Percentiles rank a stretch among this genome's conserved stretches.
Evolutionary conservation across 2,888 invertebrate species (phyloP).

Genomic region (Andrena hattorfiana): DNA sequence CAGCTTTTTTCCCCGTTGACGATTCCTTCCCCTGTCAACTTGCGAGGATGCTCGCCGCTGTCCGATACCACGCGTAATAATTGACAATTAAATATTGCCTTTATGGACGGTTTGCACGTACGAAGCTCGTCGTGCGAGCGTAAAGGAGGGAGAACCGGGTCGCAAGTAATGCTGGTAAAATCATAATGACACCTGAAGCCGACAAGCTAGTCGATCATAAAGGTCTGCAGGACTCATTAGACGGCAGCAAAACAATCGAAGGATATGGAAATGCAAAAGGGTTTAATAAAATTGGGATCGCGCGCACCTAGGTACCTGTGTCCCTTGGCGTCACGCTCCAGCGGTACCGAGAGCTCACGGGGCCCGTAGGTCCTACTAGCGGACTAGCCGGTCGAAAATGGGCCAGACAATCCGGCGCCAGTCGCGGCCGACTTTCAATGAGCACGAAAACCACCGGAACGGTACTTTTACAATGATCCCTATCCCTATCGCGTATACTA

Average conservation of each 20-base stretch:
- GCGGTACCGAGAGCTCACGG: not conserved
- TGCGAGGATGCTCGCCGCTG: too few relatives aligned
- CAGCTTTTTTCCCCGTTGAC: too few relatives aligned
- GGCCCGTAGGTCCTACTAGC: not conserved
- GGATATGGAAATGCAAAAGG: not conserved
- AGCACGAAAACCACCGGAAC: not conserved
- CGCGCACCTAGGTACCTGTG: not conserved
- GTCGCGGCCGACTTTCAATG: slow-evolving; percentile 6
- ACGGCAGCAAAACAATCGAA: not conserved
- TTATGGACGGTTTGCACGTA: not conserved
- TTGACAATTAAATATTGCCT: not conserved
- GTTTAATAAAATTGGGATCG: not conserved
- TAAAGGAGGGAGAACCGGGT: not conserved
- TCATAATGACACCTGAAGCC: not conserved
- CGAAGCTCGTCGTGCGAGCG: too few relatives aligned
- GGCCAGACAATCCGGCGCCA: slow-evolving; percentile 32
- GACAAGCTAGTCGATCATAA: not conserved
- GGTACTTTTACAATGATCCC: not conserved
- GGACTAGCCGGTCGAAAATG: not conserved
- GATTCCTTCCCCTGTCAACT: too few relatives aligned
- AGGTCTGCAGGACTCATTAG: not conserved
- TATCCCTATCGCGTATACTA: not conserved
- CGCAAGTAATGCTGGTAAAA: not conserved
- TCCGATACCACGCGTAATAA: not conserved
- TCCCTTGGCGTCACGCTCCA: not conserved